Percentiles rank a stretch among this genome's conserved stretches.
These are phyloP conservation scores for Batillaria attramentaria DNA, from an alignment of 1,140 invertebrate genomes.

Conservation along the genomic window DNA sequence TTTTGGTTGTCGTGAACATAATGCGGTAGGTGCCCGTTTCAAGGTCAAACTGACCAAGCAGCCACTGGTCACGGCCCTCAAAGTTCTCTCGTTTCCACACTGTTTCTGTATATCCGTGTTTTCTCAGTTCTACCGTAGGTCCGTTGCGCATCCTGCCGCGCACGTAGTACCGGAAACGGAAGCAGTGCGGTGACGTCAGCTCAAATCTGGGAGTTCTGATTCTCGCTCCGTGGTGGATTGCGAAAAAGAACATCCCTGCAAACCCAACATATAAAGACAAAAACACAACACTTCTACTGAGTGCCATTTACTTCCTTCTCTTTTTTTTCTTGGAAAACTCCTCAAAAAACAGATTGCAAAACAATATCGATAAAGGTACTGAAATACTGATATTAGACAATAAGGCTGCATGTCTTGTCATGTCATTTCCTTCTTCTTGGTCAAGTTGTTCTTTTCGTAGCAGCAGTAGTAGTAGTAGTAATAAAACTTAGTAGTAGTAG, in stretches of 20 bases:
- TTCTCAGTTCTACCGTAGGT: neutral
- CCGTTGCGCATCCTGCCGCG: constrained; percentile 37
- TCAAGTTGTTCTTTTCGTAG: neutral
- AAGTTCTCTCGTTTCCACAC: neutral
- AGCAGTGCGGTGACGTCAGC: constrained; percentile 41
- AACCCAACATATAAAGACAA: too few species aligned
- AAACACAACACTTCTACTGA: too few species aligned
- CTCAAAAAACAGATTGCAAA: too few species aligned
- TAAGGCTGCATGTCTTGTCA: too few species aligned
- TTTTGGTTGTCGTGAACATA: constrained; percentile 38
- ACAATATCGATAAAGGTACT: too few species aligned
- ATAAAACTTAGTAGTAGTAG: too few species aligned
- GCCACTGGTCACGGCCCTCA: constrained; percentile 46
- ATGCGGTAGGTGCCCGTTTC: constrained; percentile 44
- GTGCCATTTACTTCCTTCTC: too few species aligned
- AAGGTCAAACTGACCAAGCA: constrained; percentile 52
- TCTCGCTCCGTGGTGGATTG: constrained; percentile 15
- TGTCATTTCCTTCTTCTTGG: too few species aligned
- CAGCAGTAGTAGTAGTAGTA: neutral
- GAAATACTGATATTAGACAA: too few species aligned
- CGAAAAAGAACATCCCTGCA: constrained; percentile 52
- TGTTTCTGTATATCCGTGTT: neutral
- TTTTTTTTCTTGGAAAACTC: too few species aligned
- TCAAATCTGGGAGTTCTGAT: constrained; percentile 46
- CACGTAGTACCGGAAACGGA: constrained; percentile 57